Evolutionary conservation across 2,113 vertebrate genomes (phyloP), one percentile per base, ranked within the genome.

Genomic region (Dromas ardeola): DNA sequence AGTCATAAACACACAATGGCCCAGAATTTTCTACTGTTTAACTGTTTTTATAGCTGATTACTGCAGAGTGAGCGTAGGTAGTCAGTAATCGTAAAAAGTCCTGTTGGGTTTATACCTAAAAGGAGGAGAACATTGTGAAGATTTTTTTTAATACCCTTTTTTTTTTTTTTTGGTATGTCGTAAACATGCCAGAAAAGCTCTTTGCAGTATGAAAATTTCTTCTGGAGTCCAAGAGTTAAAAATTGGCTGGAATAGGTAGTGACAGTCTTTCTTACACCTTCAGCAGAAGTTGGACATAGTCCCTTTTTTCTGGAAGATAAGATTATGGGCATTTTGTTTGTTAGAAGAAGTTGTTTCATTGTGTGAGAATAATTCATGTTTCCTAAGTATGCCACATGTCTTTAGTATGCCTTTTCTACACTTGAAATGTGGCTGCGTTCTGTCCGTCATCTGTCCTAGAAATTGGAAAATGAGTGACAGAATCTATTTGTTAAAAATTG

Each of bases 401-500:
- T 89, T 85, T 65, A 42, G 50, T 38, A 20, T 32, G 55, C 73
- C 30, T 93, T 94, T 94, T 79, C 78, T 69, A 11, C 58, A 67
- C 53, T 34, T 4, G 7, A 82, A 91, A 87, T 34, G 30, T 79
- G 66, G 27, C 66, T 65, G 29, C 34, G 49, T 85, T 66, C 87
- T 95, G 93, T 87, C 91, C 73, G 36, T 94, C 89, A 87, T 42
- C 90, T 85, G 70, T 82, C 87, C 66, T 65, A 65, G 73, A 47
- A 90, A 81, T 52, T 49, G 56, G 29, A 56, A 83, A 90, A 86
- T 67, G 81, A 96, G 36, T 89, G 93, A 66, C 86, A 88, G 74
- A 86, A 95, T 86, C 40, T 25, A 36, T 82, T 90, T 61, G 52
- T 88, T 88, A 56, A 83, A 90, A 96, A 58, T n/a, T 53, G 67